Percentiles rank a stretch among this genome's conserved stretches.
Evolutionary conservation across 1,140 invertebrate genomes (phyloP).

Genomic region (Anastatus disparis): DNA sequence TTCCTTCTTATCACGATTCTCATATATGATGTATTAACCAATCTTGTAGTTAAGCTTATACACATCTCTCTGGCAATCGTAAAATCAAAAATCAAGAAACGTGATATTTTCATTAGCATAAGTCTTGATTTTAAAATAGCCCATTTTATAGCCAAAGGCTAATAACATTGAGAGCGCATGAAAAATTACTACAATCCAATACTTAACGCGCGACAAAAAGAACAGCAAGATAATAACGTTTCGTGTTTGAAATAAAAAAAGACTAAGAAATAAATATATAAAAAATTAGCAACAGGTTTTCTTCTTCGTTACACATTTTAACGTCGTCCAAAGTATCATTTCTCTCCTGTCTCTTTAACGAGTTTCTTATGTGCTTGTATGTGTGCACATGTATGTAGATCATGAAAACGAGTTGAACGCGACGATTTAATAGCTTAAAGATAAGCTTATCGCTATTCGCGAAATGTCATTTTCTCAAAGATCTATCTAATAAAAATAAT

Average conservation of each 20-base stretch:
- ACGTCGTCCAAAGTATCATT: slow-evolving; percentile 28
- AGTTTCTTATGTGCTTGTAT: too few relatives aligned
- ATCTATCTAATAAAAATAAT: too few relatives aligned
- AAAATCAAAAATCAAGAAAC: neutral
- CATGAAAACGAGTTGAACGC: slow-evolving; percentile 6
- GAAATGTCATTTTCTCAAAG: slow-evolving; percentile 20
- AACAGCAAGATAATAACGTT: neutral
- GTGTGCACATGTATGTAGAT: neutral
- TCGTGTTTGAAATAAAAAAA: neutral
- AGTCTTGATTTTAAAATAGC: slow-evolving; percentile 3
- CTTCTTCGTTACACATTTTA: slow-evolving; percentile 25
- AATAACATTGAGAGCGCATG: neutral
- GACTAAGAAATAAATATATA: neutral
- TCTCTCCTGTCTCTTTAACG: neutral
- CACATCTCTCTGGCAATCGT: too few relatives aligned
- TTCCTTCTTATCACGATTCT: neutral
- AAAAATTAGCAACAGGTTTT: neutral
- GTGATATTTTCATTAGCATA: slow-evolving; percentile 31
- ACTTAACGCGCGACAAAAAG: neutral
- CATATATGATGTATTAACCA: neutral
- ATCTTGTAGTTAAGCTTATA: too few relatives aligned
- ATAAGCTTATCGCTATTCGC: neutral
- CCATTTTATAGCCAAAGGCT: too few relatives aligned
- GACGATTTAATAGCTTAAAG: slow-evolving; percentile 17
- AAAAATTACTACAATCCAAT: slow-evolving; percentile 25